Evolutionary conservation across 1,140 invertebrate species (phyloP), one percentile per base, ranked within the genome.

Genomic region (Aphis gossypii): DNA sequence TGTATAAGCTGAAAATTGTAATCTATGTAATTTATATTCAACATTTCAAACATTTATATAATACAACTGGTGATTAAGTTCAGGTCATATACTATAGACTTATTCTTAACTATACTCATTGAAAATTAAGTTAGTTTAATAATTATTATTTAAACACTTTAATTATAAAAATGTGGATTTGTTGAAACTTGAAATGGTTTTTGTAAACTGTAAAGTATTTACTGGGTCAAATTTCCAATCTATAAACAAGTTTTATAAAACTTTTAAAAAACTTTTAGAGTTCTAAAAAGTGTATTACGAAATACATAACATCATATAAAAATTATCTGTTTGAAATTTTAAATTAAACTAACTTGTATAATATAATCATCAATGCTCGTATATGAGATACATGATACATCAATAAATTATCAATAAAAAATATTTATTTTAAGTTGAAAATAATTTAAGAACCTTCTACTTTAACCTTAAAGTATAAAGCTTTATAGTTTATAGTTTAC

Each of bases 1-100:
- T 76, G 14, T n/a, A 76, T n/a, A 35, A 76, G n/a, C 60, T 76
- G 14, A 76, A 76, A 76, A n/a, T 76, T n/a, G 11, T 76, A 76
- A 76, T 76, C 60, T n/a, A 76, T 76, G n/a, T 35, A n/a, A 76
- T 76, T 76, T 76, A n/a, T 76, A 76, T 76, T 76, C 60, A 76
- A 68, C 60, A n/a, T 68, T 30, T 68, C 60, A 68, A 68, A n/a
- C 60, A 76, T 68, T n/a, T n/a, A 68, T 68, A 30, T 68, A 68
- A n/a, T 76, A 76, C 30, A 76, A 76, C 30, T 76, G 18, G 60
- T 76, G 60, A n/a, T 76, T 76, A 76, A 76, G 30, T 76, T 76
- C 6, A 76, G 60, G n/a, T n/a, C 6, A 76, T 76, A n/a, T 76
- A 35, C 30, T 76, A 76, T 60, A 60, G n/a, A 76, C 14, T 76